Evolutionary conservation across 2,888 invertebrate species (phyloP), one percentile per base, ranked within the genome.

Genomic region (Cephus pulcher): DNA sequence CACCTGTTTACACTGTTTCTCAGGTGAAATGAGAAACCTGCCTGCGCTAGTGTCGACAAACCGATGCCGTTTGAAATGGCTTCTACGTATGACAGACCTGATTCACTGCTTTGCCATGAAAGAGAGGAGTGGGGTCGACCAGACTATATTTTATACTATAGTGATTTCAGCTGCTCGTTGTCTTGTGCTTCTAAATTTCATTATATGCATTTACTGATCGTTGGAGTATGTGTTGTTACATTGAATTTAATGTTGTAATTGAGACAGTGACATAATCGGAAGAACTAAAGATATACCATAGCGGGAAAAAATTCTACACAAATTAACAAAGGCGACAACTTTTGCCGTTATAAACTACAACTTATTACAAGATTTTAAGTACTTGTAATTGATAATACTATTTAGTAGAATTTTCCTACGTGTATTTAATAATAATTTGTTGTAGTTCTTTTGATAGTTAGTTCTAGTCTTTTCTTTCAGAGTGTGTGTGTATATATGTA

Each of bases 41-140:
- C 56, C 56, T 71, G 71, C 71, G 71, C 34, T 73, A 75, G 78
- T 79, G 78, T 80, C 80, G 75, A 81, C 80, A 77, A 74, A 76
- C 78, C 81, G 75, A 77, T 78, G 77, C 77, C 78, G 82, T 78
- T 80, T 80, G 33, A 80, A 80, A 56, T 23, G 56, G 56, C 56
- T 56, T 56, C 56, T 56, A 56, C 56, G 56, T 56, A 56, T 23
- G 56, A 56, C 56, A 56, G 56, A 23, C 15, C 56, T 15, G 56
- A 56, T 56, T 56, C 56, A 56, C 56, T 15, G 56, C 56, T 56
- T 56, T 56, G 56, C 56, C 56, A 56, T 23, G 56, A 56, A 56
- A 9, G 23, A 56, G 23, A 56, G 23, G 56, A 56, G 56, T 56
- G 56, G 56, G 56, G 56, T 9, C 23, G 56, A 56, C 56, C 56